These are phyloP conservation scores for Drosophila meridionalis DNA, from an alignment of 2,888 invertebrate species.

Conservation along the genomic window DNA sequence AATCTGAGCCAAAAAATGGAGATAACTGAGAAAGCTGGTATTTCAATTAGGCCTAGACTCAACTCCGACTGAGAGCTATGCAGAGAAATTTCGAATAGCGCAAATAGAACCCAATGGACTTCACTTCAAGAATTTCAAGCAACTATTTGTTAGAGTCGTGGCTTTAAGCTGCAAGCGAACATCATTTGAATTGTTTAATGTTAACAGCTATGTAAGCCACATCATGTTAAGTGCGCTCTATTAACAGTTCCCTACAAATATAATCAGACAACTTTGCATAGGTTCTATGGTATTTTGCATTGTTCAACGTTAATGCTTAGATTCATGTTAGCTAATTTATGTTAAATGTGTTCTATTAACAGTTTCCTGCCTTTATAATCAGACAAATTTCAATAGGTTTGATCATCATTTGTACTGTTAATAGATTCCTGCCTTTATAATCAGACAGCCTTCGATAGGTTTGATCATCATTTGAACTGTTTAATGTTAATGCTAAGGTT, in stretches of 20 bases:
- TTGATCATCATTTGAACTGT: no score
- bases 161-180: background rate
- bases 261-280: background rate
- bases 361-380: no score
- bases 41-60: conserved; percentile 7
- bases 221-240: background rate
- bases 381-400: no score
- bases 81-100: background rate
- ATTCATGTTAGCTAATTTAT: no score
- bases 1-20: conserved; percentile 9
- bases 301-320: no score
- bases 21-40: background rate
- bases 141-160: background rate
- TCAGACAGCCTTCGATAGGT: no score
- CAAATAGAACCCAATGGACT: background rate
- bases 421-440: no score
- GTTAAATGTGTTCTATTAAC: no score
- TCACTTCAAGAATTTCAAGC: background rate
- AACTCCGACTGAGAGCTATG: background rate
- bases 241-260: background rate
- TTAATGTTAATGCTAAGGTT: no score
- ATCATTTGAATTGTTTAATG: background rate
- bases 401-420: no score
- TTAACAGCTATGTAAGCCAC: background rate
- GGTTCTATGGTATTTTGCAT: background rate